phyloP scores from a whole-genome alignment of 1,140 invertebrate species.

The Zaprionus kolodkinae region DNA sequence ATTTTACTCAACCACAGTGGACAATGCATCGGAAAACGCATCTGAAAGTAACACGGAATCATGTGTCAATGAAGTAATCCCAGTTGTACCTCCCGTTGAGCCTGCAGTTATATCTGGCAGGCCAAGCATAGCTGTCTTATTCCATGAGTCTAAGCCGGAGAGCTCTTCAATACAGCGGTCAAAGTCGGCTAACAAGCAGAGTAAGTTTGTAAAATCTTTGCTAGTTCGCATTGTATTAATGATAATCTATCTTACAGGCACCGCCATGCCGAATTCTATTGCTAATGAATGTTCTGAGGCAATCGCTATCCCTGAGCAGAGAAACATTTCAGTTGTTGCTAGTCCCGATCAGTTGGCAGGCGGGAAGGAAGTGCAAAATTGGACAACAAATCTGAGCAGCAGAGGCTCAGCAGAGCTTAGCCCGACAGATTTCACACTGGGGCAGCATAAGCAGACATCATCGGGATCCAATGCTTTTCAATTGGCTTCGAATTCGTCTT shows the following conservation, averaged over 20 bases:
- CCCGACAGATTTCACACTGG: conserved; percentile 1
- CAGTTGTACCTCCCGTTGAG: background rate
- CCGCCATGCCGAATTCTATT: conserved; percentile 69
- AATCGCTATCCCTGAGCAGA: conserved; percentile 25
- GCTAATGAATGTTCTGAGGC: conserved; percentile 70
- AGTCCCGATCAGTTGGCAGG: conserved; percentile 18
- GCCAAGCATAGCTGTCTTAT: conserved; percentile 40
- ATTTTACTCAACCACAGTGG: conserved; percentile 49
- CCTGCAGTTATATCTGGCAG: conserved; percentile 8
- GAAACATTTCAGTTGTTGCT: conserved; percentile 46
- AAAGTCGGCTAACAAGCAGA: conserved; percentile 74
- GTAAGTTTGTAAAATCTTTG: conserved; percentile 22
- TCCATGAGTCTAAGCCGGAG: conserved; percentile 35
- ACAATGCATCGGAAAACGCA: conserved; percentile 59
- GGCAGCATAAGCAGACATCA: background rate
- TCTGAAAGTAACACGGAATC: background rate
- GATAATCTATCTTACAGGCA: conserved; percentile 33
- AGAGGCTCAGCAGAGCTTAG: background rate
- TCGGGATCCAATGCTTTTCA: background rate
- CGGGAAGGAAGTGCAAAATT: conserved; percentile 7
- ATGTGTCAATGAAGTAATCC: conserved; percentile 6
- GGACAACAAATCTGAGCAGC: background rate
- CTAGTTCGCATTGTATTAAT: background rate
- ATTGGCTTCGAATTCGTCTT: conserved; percentile 56
- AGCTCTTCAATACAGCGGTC: conserved; percentile 55